phyloP scores from a whole-genome alignment of 1,140 invertebrate species.

The Drosophila varians region DNA sequence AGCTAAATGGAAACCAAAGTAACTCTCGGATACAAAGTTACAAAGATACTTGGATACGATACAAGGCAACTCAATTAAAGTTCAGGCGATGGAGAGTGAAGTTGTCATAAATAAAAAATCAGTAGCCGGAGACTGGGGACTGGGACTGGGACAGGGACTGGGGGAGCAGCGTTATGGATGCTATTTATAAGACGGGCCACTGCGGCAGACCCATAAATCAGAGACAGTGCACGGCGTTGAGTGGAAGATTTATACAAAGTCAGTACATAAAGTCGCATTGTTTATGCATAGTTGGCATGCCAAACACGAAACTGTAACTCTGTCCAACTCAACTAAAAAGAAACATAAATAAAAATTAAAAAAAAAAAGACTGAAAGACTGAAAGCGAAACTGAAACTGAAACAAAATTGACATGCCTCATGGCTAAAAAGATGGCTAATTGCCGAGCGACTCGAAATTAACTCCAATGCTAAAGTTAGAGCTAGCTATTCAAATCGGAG shows the following conservation, averaged over 20 bases:
- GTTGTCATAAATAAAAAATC: slow-evolving; percentile 36
- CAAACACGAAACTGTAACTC: slow-evolving; percentile 52
- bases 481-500: slow-evolving; percentile 71
- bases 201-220: slow-evolving; percentile 27
- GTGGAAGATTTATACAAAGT: slow-evolving; percentile 53
- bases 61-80: slow-evolving; percentile 30
- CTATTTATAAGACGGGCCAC: slow-evolving; percentile 28
- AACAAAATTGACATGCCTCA: slow-evolving; percentile 50
- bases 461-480: slow-evolving; percentile 66
- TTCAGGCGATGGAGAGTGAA: slow-evolving; percentile 13
- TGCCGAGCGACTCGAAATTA: slow-evolving; percentile 64
- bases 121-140: slow-evolving; percentile 32
- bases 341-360: not conserved
- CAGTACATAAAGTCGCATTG: slow-evolving; percentile 52
- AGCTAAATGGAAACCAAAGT: not conserved
- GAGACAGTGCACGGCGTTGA: slow-evolving; percentile 14
- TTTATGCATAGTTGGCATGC: slow-evolving; percentile 64
- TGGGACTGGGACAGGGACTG: not conserved
- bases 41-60: not conserved
- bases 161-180: slow-evolving; percentile 20
- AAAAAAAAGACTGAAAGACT: slow-evolving; percentile 8
- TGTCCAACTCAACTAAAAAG: no score
- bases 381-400: slow-evolving; percentile 33
- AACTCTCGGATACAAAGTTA: not conserved
- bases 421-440: slow-evolving; percentile 75